Evolutionary conservation across 1,140 invertebrate species (phyloP).

Genomic region (Macrobrachium nipponense): DNA sequence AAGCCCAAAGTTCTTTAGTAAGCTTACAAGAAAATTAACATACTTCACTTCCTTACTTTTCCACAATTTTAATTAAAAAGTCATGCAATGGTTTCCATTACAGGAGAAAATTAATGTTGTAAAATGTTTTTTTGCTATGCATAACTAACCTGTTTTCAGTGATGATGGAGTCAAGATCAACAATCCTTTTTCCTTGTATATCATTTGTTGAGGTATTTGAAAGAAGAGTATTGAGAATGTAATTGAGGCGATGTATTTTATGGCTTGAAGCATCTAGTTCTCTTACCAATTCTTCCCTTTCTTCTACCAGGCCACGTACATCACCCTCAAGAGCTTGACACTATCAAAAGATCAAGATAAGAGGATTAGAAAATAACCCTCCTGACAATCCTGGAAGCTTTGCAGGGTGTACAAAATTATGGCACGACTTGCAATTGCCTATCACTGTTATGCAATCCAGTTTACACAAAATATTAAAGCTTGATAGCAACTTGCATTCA

Average conservation of each 20-base stretch:
- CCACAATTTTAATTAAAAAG: too few relatives aligned
- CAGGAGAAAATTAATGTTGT: too few relatives aligned
- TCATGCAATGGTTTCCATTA: too few relatives aligned
- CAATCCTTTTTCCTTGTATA: constrained; percentile 67
- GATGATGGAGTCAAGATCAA: constrained; percentile 85
- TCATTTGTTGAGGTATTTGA: constrained; percentile 67
- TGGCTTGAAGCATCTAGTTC: constrained; percentile 87
- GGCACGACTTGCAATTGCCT: too few relatives aligned
- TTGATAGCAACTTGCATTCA: too few relatives aligned
- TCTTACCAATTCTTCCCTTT: constrained; percentile 85
- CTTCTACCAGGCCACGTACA: constrained; percentile 81
- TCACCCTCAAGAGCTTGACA: constrained; percentile 78
- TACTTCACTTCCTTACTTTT: too few relatives aligned
- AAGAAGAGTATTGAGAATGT: constrained; percentile 82
- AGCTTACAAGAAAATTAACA: too few relatives aligned
- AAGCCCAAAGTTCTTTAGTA: too few relatives aligned
- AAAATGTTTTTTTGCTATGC: background rate
- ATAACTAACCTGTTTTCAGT: constrained; percentile 81
- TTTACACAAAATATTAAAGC: too few relatives aligned
- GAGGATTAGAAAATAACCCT: background rate
- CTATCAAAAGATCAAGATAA: constrained; percentile 66
- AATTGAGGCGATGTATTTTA: constrained; percentile 86
- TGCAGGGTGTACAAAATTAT: background rate
- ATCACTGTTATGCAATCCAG: too few relatives aligned
- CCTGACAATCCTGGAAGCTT: too few relatives aligned